These are phyloP conservation scores for Cheilosia variabilis DNA, from an alignment of 2,888 invertebrate genomes.

Conservation along the genomic window DNA sequence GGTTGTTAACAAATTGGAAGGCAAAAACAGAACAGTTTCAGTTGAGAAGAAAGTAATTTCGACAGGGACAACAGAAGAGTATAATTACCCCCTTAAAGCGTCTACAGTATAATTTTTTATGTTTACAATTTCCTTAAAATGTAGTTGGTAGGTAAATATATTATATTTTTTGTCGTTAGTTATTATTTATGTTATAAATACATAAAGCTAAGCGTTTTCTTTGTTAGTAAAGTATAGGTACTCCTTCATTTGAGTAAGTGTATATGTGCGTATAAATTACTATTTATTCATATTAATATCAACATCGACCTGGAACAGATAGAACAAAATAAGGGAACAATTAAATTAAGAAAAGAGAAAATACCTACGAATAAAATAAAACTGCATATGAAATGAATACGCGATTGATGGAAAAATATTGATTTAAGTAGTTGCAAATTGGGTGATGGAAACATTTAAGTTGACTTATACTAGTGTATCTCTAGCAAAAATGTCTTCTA, in stretches of 20 bases:
- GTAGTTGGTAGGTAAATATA: conserved; percentile 20
- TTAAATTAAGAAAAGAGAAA: background rate
- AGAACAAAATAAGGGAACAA: background rate
- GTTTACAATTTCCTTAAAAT: conserved; percentile 17
- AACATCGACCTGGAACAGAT: conserved; percentile 15
- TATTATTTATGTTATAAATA: conserved; percentile 50
- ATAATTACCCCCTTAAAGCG: too few species aligned
- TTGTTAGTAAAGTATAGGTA: conserved; percentile 53
- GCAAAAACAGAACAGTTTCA: background rate
- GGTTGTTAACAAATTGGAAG: background rate
- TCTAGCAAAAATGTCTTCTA: too few species aligned
- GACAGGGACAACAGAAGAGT: background rate
- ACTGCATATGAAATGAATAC: conserved; percentile 16
- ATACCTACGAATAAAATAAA: background rate
- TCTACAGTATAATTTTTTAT: background rate
- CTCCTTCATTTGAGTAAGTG: conserved; percentile 43
- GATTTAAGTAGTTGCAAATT: too few species aligned
- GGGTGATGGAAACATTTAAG: too few species aligned
- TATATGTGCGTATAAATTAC: conserved; percentile 62
- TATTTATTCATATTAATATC: conserved; percentile 22
- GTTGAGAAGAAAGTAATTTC: background rate
- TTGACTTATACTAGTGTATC: too few species aligned
- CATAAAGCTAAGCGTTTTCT: conserved; percentile 68
- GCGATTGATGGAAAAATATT: background rate
- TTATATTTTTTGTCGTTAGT: conserved; percentile 3